These are phyloP conservation scores for Embiotoca jacksoni DNA, from an alignment of 2,113 vertebrate genomes.

Conservation along the genomic window DNA sequence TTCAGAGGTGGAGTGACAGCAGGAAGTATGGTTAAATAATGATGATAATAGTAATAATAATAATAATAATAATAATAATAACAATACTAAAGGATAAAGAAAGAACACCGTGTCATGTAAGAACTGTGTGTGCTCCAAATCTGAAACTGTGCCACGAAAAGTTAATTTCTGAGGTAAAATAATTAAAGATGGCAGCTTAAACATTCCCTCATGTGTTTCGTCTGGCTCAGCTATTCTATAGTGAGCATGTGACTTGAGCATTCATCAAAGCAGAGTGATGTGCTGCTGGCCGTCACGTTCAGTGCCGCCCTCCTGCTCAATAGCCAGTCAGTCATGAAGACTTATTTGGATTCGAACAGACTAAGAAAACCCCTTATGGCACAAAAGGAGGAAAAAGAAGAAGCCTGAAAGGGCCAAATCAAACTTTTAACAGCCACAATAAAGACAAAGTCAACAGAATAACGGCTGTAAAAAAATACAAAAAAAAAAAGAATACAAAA, in stretches of 20 bases:
- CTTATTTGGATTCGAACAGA: slow-evolving; percentile 1
- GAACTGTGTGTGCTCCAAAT: slow-evolving; percentile 3
- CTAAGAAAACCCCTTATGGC: slow-evolving; percentile 36
- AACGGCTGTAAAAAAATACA: slow-evolving; percentile 11
- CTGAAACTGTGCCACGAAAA: slow-evolving; percentile 3
- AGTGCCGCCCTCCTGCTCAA: slow-evolving; percentile 31
- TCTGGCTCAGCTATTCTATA: slow-evolving; percentile 15
- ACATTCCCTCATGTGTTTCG: slow-evolving; percentile 15
- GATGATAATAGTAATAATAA: slow-evolving; percentile 19
- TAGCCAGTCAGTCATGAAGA: slow-evolving; percentile 45
- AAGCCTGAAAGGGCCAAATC: slow-evolving; percentile 38
- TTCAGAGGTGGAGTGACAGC: slow-evolving; percentile 18
- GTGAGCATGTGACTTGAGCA: slow-evolving; percentile 16
- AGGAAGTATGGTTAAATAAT: slow-evolving; percentile 5
- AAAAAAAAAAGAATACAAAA: not conserved
- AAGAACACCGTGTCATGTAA: not conserved
- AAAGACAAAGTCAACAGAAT: slow-evolving; percentile 52
- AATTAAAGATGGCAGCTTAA: slow-evolving; percentile 30
- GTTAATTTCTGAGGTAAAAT: not conserved
- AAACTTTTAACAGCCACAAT: slow-evolving; percentile 49
- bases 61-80: not conserved
- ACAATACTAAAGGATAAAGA: not conserved
- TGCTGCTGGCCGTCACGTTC: slow-evolving; percentile 19
- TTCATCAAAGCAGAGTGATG: slow-evolving; percentile 14
- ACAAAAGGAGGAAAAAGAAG: not conserved